Conservation (phyloP, 2,113 vertebrate genomes). For the Fulica atra region DNA sequence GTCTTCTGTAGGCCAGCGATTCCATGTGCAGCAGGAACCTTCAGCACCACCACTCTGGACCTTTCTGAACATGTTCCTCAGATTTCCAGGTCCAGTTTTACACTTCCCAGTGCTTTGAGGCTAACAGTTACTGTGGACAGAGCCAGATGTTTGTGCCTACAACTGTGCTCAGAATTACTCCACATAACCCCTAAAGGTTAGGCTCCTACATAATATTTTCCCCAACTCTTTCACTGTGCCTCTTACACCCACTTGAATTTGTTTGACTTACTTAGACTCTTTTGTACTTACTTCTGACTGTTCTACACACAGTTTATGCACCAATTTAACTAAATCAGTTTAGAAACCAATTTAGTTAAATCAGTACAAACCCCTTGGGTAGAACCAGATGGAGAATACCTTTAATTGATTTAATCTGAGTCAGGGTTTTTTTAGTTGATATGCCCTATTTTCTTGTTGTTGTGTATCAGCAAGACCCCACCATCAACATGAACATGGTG, state of each 20-base stretch:
- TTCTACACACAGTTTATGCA: background rate
- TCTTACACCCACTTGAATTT: background rate
- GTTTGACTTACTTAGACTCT: conserved; percentile 8
- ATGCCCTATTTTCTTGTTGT: conserved; percentile 28
- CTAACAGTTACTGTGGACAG: background rate
- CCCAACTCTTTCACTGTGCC: background rate
- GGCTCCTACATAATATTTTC: background rate
- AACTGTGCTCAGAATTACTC: background rate
- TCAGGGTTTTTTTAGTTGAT: background rate
- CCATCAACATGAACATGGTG: background rate
- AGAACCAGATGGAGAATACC: conserved; percentile 35
- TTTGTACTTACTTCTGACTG: conserved; percentile 11
- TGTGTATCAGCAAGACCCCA: background rate
- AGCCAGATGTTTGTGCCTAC: background rate
- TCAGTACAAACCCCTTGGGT: conserved; percentile 43
- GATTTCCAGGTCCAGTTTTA: background rate
- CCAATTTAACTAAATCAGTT: conserved; percentile 44
- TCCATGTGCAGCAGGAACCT: background rate
- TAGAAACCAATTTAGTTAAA: conserved; percentile 57
- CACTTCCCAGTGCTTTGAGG: background rate
- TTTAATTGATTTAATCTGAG: conserved; percentile 41
- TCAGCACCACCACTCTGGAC: background rate
- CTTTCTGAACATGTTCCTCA: background rate
- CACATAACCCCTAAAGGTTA: background rate
- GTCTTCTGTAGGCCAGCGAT: background rate